Conservation (phyloP, 2,888 invertebrate species). For the Caenorhabditis angaria region DNA sequence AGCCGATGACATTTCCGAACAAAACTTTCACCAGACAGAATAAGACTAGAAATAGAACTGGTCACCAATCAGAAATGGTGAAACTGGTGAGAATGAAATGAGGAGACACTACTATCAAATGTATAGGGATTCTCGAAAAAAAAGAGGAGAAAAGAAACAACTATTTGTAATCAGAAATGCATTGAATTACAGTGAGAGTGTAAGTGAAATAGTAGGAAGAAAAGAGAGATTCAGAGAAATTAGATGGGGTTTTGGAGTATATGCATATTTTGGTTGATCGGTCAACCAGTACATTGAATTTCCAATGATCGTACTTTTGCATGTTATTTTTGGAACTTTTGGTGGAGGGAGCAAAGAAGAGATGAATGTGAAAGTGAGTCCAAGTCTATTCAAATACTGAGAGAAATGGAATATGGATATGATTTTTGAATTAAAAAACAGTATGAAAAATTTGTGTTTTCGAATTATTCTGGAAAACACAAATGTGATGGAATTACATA, state of each 20-base stretch:
- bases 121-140: neutral
- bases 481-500: too few relatives aligned
- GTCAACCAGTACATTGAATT: neutral
- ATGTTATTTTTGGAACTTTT: too few relatives aligned
- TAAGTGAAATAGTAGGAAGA: neutral
- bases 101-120: slow-evolving; percentile 17
- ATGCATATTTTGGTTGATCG: slow-evolving; percentile 4
- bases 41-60: slow-evolving; percentile 21
- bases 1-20: slow-evolving; percentile 47
- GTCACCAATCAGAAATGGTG: slow-evolving; percentile 15
- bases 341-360: too few relatives aligned
- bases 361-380: too few relatives aligned
- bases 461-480: too few relatives aligned
- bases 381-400: too few relatives aligned
- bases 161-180: slow-evolving; percentile 5
- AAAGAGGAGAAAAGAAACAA: neutral
- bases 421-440: too few relatives aligned
- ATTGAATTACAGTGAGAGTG: neutral
- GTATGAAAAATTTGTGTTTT: too few relatives aligned
- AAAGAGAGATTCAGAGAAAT: neutral
- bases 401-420: too few relatives aligned
- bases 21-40: too few relatives aligned
- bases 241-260: neutral
- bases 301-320: neutral
- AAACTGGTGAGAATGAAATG: slow-evolving; percentile 26